Conservation (phyloP, 2,113 vertebrate species). For the Talpa occidentalis region DNA sequence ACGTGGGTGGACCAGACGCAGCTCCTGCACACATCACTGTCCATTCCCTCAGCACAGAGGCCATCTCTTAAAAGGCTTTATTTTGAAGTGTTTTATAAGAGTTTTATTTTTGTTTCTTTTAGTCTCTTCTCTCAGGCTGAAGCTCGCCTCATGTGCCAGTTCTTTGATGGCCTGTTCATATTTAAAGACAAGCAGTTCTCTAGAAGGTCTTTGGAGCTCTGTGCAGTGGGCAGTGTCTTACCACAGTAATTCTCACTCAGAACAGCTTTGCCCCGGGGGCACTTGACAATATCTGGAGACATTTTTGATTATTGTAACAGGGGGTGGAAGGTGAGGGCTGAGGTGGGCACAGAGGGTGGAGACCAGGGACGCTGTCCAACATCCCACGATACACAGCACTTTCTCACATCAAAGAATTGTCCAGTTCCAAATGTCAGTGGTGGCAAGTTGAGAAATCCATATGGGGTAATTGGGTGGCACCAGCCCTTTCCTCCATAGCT, state of each 20-base stretch:
- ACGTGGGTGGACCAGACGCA: not conserved
- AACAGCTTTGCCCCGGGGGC: not conserved
- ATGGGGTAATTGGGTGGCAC: not conserved
- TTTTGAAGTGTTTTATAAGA: not conserved
- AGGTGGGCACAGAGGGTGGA: not conserved
- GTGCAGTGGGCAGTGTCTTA: not conserved
- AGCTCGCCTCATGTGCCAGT: not conserved
- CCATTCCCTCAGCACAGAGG: not conserved
- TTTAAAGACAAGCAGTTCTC: not conserved
- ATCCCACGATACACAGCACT: not conserved
- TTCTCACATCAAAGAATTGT: not conserved
- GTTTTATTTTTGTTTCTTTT: not conserved
- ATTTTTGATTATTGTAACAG: not conserved
- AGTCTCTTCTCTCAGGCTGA: not conserved
- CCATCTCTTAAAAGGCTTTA: not conserved
- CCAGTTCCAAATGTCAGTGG: not conserved
- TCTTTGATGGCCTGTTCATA: not conserved
- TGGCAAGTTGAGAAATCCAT: not conserved
- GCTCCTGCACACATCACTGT: accelerated
- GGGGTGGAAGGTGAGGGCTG: not conserved
- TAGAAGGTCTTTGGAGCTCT: not conserved
- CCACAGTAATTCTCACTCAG: not conserved
- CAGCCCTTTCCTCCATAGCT: not conserved
- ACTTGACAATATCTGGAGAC: not conserved
- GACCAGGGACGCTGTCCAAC: not conserved